Evolutionary conservation across 2,888 invertebrate genomes (phyloP).

Genomic region (Cheilosia urbana): DNA sequence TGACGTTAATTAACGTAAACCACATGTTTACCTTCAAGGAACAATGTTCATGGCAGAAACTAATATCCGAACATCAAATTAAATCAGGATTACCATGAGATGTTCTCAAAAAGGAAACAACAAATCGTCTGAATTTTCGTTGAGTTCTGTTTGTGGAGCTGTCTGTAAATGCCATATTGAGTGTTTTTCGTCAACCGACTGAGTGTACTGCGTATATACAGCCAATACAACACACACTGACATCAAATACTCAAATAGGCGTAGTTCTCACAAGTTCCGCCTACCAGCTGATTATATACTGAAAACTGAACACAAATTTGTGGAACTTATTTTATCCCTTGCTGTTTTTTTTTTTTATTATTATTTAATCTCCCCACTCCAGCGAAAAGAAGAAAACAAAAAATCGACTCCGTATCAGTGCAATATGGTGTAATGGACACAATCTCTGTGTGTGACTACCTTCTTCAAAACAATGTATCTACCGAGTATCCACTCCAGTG

Average conservation of each 20-base stretch:
- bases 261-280: not conserved
- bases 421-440: conserved; percentile 71
- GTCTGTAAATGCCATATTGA: conserved; percentile 1
- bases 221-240: not conserved
- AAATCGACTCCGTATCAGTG: conserved; percentile 48
- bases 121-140: not conserved
- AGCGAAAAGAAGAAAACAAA: conserved; percentile 10
- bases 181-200: not conserved
- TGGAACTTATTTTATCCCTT: conserved; percentile 26
- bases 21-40: conserved; percentile 49
- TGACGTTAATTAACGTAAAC: conserved; percentile 56
- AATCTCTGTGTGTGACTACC: conserved; percentile 45
- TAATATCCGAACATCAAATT: conserved; percentile 59
- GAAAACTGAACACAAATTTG: not conserved
- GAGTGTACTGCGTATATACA: not conserved
- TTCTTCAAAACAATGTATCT: conserved; percentile 57
- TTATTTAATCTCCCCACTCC: not conserved
- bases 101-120: not conserved
- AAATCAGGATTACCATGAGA: conserved; percentile 45
- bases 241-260: conserved; percentile 42
- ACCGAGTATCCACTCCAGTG: conserved; percentile 52
- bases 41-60: conserved; percentile 50
- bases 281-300: not conserved
- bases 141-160: not conserved
- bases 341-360: not conserved